Percentiles rank a stretch among this genome's conserved stretches.
These are phyloP conservation scores for Euwallacea similis DNA, from an alignment of 1,140 invertebrate genomes.

Conservation along the genomic window DNA sequence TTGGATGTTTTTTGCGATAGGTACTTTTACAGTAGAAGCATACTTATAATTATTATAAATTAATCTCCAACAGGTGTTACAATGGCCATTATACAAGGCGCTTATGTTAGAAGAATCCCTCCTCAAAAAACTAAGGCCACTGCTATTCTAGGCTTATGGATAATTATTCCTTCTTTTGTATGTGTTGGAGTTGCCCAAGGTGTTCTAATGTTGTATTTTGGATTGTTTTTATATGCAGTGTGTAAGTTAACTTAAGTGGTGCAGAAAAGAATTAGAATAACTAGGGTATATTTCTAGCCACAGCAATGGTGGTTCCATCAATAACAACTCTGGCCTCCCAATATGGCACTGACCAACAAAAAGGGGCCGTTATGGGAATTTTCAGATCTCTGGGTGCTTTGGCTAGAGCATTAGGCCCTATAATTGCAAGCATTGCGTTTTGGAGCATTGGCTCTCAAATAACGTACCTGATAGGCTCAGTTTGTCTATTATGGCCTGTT, in stretches of 20 bases:
- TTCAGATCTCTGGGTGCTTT: conserved; percentile 92
- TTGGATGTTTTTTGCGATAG: conserved; percentile 95
- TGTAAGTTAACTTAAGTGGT: conserved; percentile 66
- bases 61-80: conserved; percentile 59
- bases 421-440: conserved; percentile 82
- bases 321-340: conserved; percentile 87
- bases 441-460: conserved; percentile 76
- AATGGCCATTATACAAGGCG: conserved; percentile 94
- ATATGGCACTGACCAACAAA: conserved; percentile 80
- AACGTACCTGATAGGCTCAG: conserved; percentile 74
- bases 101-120: conserved; percentile 80
- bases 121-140: conserved; percentile 73
- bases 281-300: conserved; percentile 63
- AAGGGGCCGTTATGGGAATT: conserved; percentile 90
- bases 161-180: conserved; percentile 88
- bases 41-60: conserved; percentile 1
- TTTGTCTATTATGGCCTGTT: conserved; percentile 67
- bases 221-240: conserved; percentile 85
- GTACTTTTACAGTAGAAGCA: conserved; percentile 53
- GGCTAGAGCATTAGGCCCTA: conserved; percentile 87
- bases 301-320: conserved; percentile 92
- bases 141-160: conserved; percentile 75
- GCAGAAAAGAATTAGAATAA: conserved; percentile 7
- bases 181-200: conserved; percentile 72
- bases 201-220: conserved; percentile 68